Conservation (phyloP, 2,888 invertebrate species). For the Sturmia bella region DNA sequence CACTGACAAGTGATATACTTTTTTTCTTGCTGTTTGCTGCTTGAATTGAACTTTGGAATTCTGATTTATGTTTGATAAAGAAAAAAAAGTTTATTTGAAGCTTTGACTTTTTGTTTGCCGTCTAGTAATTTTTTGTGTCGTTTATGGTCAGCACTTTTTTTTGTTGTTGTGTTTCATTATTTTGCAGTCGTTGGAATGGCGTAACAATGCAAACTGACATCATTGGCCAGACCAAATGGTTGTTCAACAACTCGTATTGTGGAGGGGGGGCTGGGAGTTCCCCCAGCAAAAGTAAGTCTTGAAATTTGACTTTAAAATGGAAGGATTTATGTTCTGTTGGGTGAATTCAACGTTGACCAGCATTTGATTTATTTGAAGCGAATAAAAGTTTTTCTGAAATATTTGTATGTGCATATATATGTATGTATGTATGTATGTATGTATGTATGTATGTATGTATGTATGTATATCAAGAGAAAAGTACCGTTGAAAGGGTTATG, state of each 20-base stretch:
- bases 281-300: neutral
- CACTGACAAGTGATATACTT: constrained; percentile 21
- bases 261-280: too few relatives aligned
- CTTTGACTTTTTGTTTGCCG: constrained; percentile 3
- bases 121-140: neutral
- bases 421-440: too few relatives aligned
- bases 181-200: neutral
- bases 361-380: neutral
- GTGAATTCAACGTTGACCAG: neutral
- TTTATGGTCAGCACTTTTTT: constrained; percentile 32
- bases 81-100: constrained; percentile 16
- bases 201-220: constrained; percentile 48
- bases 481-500: too few relatives aligned
- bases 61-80: constrained; percentile 30
- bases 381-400: too few relatives aligned
- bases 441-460: too few relatives aligned
- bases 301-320: constrained; percentile 6
- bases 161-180: neutral
- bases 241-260: neutral
- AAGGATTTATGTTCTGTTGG: neutral
- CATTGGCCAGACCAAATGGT: constrained; percentile 18
- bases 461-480: too few relatives aligned
- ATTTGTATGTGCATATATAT: too few relatives aligned
- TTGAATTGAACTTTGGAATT: constrained; percentile 43
- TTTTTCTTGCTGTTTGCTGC: neutral